A percentile compares a stretch with the other conserved stretches of the same genome.
These are phyloP conservation scores for Mastomys coucha DNA, from an alignment of 2,113 vertebrate genomes.

Conservation along the genomic window DNA sequence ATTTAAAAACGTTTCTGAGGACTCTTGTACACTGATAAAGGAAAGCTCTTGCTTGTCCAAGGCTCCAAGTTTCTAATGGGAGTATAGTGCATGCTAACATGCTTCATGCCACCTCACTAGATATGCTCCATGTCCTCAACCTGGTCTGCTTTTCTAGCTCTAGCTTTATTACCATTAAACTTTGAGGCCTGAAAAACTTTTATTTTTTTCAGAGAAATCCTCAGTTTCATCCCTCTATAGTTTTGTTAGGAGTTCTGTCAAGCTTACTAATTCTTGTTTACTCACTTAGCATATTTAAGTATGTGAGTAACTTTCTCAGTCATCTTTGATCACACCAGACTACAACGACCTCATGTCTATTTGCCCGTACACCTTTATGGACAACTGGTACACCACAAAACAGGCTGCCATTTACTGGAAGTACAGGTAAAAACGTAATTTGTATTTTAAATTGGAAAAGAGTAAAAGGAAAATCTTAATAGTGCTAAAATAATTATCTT, in stretches of 20 bases:
- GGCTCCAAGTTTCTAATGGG: neutral
- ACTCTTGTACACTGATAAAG: neutral
- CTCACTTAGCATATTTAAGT: conserved; percentile 48
- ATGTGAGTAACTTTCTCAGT: neutral
- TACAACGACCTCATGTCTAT: conserved; percentile 98
- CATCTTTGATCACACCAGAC: conserved; percentile 87
- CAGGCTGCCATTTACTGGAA: conserved; percentile 97
- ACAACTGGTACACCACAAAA: conserved; percentile 98
- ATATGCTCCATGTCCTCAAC: neutral
- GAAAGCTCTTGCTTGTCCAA: neutral
- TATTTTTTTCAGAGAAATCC: neutral
- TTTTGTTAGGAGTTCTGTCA: conserved; percentile 48
- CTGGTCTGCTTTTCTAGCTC: neutral
- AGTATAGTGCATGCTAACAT: neutral
- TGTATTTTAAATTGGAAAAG: conserved; percentile 43
- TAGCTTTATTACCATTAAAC: neutral
- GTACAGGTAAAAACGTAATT: conserved; percentile 90
- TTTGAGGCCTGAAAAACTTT: neutral
- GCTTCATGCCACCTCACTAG: neutral
- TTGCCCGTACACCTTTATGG: conserved; percentile 98
- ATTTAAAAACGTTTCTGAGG: conserved; percentile 33
- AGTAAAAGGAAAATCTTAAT: conserved; percentile 23
- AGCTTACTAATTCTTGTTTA: neutral
- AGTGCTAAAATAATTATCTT: conserved; percentile 31
- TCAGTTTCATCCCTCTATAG: neutral